Evolutionary conservation across 2,113 vertebrate species (phyloP).

Genomic region (Xenopus borealis): DNA sequence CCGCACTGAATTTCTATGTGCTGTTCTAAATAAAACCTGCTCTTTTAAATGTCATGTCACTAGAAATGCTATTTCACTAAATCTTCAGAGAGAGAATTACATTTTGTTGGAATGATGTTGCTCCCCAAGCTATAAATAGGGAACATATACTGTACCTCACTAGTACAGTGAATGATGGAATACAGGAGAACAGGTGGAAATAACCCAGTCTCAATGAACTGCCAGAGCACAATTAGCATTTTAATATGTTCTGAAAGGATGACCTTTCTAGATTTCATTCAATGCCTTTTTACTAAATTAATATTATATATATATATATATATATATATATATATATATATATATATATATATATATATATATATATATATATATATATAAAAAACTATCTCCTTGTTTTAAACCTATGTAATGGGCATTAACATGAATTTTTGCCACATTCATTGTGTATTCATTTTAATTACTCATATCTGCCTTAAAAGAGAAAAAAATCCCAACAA

Average conservation of each 20-base stretch:
- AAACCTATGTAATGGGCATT: too few relatives aligned
- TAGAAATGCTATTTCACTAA: neutral
- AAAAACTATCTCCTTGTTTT: too few relatives aligned
- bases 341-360: too few relatives aligned
- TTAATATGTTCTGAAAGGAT: neutral
- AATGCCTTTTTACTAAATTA: neutral
- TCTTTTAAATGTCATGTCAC: constrained; percentile 2
- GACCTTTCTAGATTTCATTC: neutral
- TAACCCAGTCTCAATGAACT: neutral
- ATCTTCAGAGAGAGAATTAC: constrained; percentile 3
- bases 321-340: too few relatives aligned
- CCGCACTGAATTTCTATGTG: neutral
- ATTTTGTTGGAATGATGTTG: neutral
- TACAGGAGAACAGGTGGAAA: neutral
- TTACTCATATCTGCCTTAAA: too few relatives aligned
- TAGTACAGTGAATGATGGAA: neutral
- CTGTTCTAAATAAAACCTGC: constrained; percentile 5
- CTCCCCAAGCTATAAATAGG: neutral
- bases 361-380: too few relatives aligned
- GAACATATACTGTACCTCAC: neutral
- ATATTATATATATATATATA: too few relatives aligned
- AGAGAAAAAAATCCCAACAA: too few relatives aligned
- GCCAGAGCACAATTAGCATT: neutral
- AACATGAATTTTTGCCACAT: too few relatives aligned
- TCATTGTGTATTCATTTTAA: too few relatives aligned